phyloP scores from a whole-genome alignment of 2,888 invertebrate species.

The Ephialtes manifestator region DNA sequence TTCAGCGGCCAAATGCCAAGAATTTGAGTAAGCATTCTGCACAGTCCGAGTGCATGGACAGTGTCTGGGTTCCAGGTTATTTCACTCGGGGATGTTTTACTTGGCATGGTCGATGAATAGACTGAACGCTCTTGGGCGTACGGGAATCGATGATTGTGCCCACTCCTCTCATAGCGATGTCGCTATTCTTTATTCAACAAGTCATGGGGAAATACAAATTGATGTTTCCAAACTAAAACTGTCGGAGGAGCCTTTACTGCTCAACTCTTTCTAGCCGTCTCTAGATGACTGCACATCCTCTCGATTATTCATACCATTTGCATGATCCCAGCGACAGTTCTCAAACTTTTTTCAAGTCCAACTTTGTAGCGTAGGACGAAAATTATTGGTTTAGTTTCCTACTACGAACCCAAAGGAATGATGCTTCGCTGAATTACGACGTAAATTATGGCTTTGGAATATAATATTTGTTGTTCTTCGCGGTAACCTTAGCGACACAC shows the following conservation, averaged over 20 bases:
- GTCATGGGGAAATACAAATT: neutral
- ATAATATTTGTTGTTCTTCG: neutral
- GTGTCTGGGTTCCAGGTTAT: constrained; percentile 44
- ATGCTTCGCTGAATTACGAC: neutral
- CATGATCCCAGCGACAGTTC: neutral
- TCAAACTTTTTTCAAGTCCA: neutral
- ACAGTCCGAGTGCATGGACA: constrained; percentile 39
- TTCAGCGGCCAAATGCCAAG: constrained; percentile 48
- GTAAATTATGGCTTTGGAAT: neutral
- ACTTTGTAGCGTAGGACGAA: neutral
- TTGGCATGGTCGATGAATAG: constrained; percentile 41
- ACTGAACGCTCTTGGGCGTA: constrained; percentile 1
- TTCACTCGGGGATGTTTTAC: constrained; percentile 28
- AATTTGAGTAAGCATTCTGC: constrained; percentile 2
- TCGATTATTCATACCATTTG: constrained; percentile 15
- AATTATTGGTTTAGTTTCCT: neutral
- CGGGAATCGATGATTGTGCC: neutral
- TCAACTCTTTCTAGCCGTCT: neutral
- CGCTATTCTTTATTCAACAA: neutral
- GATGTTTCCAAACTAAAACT: neutral
- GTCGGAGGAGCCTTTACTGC: too few species aligned
- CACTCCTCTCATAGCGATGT: neutral
- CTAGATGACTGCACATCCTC: neutral
- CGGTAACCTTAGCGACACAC: neutral
- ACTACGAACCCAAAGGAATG: neutral